Base-by-base conservation (phyloP, 2,113 vertebrate species). In the Ascaphus truei region DNA sequence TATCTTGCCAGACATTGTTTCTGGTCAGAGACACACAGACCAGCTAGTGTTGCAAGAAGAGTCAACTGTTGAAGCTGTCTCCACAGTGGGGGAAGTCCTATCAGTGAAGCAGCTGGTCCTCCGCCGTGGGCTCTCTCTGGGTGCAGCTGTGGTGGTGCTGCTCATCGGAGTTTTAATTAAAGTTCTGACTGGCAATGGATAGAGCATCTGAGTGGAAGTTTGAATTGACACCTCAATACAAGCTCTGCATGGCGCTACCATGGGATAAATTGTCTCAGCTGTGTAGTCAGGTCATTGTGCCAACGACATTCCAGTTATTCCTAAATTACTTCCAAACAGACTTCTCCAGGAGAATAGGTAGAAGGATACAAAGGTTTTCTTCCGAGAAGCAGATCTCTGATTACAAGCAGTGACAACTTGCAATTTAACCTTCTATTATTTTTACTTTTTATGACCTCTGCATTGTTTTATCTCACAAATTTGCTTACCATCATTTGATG, bases 61-160 rank as follows among this genome's bases (percentile, higher is more conserved):
- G n/a, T 29, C 25, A 22, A 1, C 23, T 2, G 12, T 9, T 16
- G 26, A 62, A 5, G 3, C n/a, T 16, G 60, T 33, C 2, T 52
- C 26, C n/a, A 23, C 41, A 20, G 72, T 36, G 13, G 23, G n/a
- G 4, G 31, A 52, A 12, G 13, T 45, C 4, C 39, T 74, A 8
- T 59, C 73, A 7, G n/a, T 23, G 8, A 74, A 65, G 34, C 66
- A 74, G 12, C 51, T 74, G 2, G 39, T 71, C n/a, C 3, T 74
- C 4, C 15, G 66, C 7, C 59, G 66, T 3, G 66, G 73, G 5
- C 18, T 64, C 2, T 34, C 36, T 5, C 5, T 71, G 10, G 36
- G 33, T 34, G 15, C 29, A 15, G 60, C 52, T 8, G 10, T 51
- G 33, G n/a, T 45, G 13, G 25, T 57, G 4, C 45, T 74, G 2